Evolutionary conservation across 2,888 invertebrate genomes (phyloP).

Genomic region (Ferdinandea cuprea): DNA sequence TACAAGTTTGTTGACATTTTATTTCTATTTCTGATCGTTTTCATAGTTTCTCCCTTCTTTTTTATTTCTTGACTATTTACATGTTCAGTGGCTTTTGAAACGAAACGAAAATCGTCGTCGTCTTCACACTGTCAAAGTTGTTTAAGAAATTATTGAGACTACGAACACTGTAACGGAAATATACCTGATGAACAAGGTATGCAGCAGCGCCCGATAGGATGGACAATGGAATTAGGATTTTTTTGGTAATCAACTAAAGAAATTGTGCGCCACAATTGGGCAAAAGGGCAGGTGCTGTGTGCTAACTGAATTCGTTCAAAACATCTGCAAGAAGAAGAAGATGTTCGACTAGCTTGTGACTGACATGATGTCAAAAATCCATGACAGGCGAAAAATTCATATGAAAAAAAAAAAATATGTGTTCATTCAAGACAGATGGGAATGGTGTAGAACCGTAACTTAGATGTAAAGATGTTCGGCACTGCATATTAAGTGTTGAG

Average conservation of each 20-base stretch:
- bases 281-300: slow-evolving; percentile 14
- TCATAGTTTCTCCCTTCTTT: slow-evolving; percentile 5
- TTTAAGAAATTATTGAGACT: not conserved
- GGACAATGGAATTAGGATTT: not conserved
- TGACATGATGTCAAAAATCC: slow-evolving; percentile 1
- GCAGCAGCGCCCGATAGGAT: not conserved
- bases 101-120: not conserved
- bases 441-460: no score
- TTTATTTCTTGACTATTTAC: slow-evolving; percentile 1
- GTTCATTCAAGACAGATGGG: not conserved
- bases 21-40: slow-evolving; percentile 43
- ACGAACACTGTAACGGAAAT: not conserved
- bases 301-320: not conserved
- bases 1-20: slow-evolving; percentile 50
- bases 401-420: not conserved
- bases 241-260: not conserved
- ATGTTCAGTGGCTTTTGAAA: not conserved
- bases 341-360: not conserved
- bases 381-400: not conserved
- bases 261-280: not conserved
- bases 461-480: no score
- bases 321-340: slow-evolving; percentile 5
- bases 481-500: not conserved
- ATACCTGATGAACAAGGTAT: slow-evolving; percentile 4
- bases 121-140: no score